These are phyloP conservation scores for Scopus umbretta DNA, from an alignment of 2,113 vertebrate species.

Conservation along the genomic window DNA sequence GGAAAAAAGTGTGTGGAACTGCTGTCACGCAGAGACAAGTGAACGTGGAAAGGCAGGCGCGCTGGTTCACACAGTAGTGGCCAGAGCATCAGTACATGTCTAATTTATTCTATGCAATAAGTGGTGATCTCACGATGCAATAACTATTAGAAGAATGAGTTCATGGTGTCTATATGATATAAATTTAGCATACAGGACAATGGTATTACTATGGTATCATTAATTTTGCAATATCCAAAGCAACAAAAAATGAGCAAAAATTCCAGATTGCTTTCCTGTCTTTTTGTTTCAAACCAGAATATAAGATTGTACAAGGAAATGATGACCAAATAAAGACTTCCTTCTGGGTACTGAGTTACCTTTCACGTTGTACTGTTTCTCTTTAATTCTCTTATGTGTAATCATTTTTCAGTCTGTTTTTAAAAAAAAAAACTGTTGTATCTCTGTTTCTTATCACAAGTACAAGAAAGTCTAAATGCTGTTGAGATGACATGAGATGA, in stretches of 20 bases:
- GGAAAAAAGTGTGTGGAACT: not conserved
- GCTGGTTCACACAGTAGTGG: not conserved
- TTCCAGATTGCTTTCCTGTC: not conserved
- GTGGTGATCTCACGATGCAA: not conserved
- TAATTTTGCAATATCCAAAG: not conserved
- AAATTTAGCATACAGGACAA: not conserved
- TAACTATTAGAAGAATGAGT: not conserved
- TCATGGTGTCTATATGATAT: not conserved
- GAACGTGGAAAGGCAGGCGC: not conserved
- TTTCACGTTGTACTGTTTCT: conserved; percentile 9
- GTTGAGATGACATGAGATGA: not conserved
- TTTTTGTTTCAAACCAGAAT: not conserved
- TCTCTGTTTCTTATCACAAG: not conserved
- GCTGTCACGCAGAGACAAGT: not conserved
- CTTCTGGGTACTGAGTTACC: not conserved
- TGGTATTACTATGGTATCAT: not conserved
- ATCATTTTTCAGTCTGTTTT: not conserved
- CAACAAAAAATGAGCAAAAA: not conserved
- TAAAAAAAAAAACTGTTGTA: not conserved
- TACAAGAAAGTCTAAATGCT: not conserved
- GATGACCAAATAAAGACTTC: conserved; percentile 30
- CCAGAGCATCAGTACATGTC: not conserved
- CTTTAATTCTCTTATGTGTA: not conserved
- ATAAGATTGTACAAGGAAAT: conserved; percentile 17
- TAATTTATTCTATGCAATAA: not conserved